phyloP scores from a whole-genome alignment of 1,140 invertebrate genomes.

The Euwallacea fornicatus region DNA sequence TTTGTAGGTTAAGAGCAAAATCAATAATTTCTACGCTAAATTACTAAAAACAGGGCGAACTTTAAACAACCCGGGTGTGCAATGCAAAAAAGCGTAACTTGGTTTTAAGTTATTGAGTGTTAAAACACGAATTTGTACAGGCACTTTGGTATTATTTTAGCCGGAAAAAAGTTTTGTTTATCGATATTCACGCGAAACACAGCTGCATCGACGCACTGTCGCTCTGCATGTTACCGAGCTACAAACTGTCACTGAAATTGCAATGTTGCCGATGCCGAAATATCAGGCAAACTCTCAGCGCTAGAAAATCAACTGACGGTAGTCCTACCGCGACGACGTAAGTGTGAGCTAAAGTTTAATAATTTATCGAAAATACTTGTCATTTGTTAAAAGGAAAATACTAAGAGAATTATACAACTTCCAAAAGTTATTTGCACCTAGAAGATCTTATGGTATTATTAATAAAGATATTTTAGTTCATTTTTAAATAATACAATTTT shows the following conservation, averaged over 20 bases:
- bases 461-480: too few species aligned
- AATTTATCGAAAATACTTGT: too few species aligned
- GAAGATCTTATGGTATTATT: neutral
- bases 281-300: neutral
- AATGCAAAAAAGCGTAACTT: neutral
- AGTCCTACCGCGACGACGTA: constrained; percentile 40
- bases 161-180: constrained; percentile 32
- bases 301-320: neutral
- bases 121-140: neutral
- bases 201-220: constrained; percentile 18
- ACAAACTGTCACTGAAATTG: constrained; percentile 39
- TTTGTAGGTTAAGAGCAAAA: constrained; percentile 34
- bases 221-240: constrained; percentile 35
- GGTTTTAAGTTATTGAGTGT: too few species aligned
- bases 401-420: neutral
- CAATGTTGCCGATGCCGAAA: constrained; percentile 44
- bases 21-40: neutral
- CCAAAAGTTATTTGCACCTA: neutral
- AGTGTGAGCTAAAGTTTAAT: constrained; percentile 6
- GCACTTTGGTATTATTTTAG: constrained; percentile 1
- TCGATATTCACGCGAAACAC: constrained; percentile 6
- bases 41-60: neutral
- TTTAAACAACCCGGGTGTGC: neutral
- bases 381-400: neutral
- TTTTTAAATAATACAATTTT: neutral